Percentiles rank a stretch among this genome's conserved stretches.
Conservation (phyloP, 1,140 invertebrate species). For the Plutomurus gul region DNA sequence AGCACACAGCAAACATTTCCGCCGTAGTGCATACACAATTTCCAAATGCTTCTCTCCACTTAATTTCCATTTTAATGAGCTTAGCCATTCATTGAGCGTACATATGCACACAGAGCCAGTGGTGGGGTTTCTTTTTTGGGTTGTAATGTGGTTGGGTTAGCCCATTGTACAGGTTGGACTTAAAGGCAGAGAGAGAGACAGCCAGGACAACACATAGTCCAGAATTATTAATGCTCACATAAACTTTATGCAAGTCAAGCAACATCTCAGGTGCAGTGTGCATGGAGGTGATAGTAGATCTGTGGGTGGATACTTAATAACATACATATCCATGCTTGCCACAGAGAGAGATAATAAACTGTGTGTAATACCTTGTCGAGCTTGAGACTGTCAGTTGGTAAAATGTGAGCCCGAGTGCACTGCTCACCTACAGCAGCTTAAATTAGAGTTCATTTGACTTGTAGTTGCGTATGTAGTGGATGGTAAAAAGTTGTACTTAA, state of each 20-base stretch:
- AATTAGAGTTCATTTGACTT: neutral
- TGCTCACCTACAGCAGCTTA: neutral
- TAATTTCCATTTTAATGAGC: slow-evolving; percentile 34
- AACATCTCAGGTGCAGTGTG: neutral
- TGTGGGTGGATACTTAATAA: neutral
- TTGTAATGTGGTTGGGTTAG: neutral
- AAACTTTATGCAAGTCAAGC: slow-evolving; percentile 10
- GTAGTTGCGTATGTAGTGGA: neutral
- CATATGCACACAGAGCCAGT: neutral
- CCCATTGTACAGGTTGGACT: too few relatives aligned
- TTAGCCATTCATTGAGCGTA: neutral
- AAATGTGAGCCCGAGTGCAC: neutral
- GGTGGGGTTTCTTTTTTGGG: slow-evolving; percentile 22
- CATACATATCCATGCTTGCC: neutral
- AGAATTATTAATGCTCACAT: slow-evolving; percentile 15
- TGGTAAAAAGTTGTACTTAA: neutral
- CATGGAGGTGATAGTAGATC: neutral
- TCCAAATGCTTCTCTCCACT: slow-evolving; percentile 10
- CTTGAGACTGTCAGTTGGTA: too few relatives aligned
- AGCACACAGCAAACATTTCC: neutral
- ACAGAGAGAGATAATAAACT: too few relatives aligned
- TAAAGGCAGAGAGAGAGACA: neutral
- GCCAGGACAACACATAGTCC: neutral
- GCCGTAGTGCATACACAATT: neutral
- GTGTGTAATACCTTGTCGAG: too few relatives aligned